These are phyloP conservation scores for Dendrocincla fuliginosa DNA, from an alignment of 2,797 vertebrate species.

Conservation along the genomic window DNA sequence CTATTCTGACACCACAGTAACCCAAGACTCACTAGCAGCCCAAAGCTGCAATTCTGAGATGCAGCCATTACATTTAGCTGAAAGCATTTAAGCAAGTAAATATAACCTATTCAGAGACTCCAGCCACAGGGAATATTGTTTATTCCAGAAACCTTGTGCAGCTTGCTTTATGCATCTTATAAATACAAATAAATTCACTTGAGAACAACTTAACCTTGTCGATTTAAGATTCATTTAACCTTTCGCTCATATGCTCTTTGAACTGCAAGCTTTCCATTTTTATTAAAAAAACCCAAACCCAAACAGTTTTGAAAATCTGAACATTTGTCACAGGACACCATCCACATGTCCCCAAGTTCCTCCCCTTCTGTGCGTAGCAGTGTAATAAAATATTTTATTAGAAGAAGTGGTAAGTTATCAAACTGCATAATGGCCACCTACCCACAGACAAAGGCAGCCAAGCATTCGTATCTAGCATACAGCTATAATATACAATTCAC, in stretches of 20 bases:
- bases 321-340: not conserved
- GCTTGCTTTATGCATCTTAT: not conserved
- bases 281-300: not conserved
- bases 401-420: not conserved
- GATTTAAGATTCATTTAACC: not conserved
- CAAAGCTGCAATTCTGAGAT: not conserved
- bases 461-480: not conserved
- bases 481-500: slow-evolving; percentile 3
- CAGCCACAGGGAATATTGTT: not conserved
- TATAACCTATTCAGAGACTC: not conserved
- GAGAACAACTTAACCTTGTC: slow-evolving; percentile 8
- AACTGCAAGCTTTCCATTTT: not conserved
- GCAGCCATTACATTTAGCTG: not conserved
- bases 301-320: not conserved
- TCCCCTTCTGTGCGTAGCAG: slow-evolving; percentile 14
- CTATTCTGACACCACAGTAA: not conserved
- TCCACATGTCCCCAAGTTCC: not conserved
- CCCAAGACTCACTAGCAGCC: not conserved
- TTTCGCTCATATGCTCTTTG: not conserved
- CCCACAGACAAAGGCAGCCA: not conserved
- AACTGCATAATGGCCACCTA: not conserved
- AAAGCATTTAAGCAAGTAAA: slow-evolving; percentile 5
- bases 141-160: not conserved
- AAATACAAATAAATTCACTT: not conserved
- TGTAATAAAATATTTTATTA: not conserved